A percentile compares a stretch with the other conserved stretches of the same genome.
These are phyloP conservation scores for Emydura subglobosa DNA, from an alignment of 2,113 vertebrate species.

Conservation along the genomic window DNA sequence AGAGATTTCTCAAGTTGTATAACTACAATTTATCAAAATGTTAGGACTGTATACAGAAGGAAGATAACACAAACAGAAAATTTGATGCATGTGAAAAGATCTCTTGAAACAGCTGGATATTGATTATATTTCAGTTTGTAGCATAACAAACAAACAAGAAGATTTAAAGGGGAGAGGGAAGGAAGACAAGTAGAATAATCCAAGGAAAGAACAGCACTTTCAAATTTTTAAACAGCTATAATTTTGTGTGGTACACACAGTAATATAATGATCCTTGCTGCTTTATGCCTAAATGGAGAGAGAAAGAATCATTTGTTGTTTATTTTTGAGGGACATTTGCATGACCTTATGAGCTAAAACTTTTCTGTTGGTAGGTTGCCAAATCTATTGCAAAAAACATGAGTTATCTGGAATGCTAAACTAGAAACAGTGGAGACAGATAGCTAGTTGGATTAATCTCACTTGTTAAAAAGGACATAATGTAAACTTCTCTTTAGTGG, in stretches of 20 bases:
- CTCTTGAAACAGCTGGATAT: conserved; percentile 30
- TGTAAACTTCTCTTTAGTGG: neutral
- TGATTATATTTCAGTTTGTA: conserved; percentile 25
- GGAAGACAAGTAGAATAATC: conserved; percentile 34
- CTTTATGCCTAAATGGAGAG: conserved; percentile 35
- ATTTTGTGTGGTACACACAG: neutral
- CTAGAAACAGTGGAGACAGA: conserved; percentile 36
- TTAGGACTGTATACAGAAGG: neutral
- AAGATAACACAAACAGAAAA: conserved; percentile 13
- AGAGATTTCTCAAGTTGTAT: neutral
- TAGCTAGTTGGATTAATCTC: conserved; percentile 19
- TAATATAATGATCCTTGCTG: conserved; percentile 10
- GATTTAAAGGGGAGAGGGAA: conserved; percentile 26
- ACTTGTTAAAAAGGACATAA: conserved; percentile 47
- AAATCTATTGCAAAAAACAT: conserved; percentile 72
- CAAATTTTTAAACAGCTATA: conserved; percentile 33
- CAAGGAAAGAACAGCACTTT: neutral
- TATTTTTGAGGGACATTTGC: conserved; percentile 79
- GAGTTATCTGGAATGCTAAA: conserved; percentile 73
- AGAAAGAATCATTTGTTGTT: conserved; percentile 76
- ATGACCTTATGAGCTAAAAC: conserved; percentile 78
- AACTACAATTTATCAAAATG: neutral
- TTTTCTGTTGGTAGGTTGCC: conserved; percentile 69
- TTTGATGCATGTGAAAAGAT: conserved; percentile 25
- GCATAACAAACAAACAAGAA: neutral